Conservation (phyloP, 2,113 vertebrate genomes). For the Malaclemys terrapin region DNA sequence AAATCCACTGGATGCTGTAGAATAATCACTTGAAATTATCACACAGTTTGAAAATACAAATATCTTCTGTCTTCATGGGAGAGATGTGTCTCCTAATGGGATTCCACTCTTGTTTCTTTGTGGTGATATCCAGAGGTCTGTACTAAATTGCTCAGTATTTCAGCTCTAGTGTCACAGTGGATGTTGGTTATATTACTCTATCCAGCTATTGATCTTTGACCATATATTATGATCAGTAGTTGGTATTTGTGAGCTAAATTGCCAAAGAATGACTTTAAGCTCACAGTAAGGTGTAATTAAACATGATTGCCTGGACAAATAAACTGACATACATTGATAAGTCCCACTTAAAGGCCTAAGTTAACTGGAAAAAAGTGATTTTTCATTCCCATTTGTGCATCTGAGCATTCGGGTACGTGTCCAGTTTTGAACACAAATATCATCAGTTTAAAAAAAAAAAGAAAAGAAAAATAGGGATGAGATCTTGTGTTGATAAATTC, state of each 20-base stretch:
- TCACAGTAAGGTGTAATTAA: background rate
- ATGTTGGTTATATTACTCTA: accelerated
- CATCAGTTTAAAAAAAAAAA: slow-evolving; percentile 5
- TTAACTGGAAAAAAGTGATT: background rate
- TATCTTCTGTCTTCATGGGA: background rate
- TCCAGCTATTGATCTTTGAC: background rate
- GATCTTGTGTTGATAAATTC: slow-evolving; percentile 28
- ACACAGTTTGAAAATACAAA: background rate
- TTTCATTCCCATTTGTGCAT: slow-evolving; percentile 26
- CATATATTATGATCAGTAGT: background rate
- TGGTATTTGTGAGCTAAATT: background rate
- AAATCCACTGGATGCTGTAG: background rate
- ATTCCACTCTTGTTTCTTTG: background rate
- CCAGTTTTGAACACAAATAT: slow-evolving; percentile 27
- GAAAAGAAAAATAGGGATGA: background rate
- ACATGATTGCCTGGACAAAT: background rate
- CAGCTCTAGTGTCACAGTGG: accelerated
- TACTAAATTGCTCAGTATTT: background rate
- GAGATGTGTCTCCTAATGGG: background rate
- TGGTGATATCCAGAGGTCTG: background rate
- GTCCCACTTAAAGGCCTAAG: slow-evolving; percentile 34
- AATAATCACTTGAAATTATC: background rate
- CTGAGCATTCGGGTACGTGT: background rate
- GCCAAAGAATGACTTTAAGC: background rate
- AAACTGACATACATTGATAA: slow-evolving; percentile 30